Conservation (phyloP, 64 coral and sea anemone genomes). For the Astreopora myriophthalma region DNA sequence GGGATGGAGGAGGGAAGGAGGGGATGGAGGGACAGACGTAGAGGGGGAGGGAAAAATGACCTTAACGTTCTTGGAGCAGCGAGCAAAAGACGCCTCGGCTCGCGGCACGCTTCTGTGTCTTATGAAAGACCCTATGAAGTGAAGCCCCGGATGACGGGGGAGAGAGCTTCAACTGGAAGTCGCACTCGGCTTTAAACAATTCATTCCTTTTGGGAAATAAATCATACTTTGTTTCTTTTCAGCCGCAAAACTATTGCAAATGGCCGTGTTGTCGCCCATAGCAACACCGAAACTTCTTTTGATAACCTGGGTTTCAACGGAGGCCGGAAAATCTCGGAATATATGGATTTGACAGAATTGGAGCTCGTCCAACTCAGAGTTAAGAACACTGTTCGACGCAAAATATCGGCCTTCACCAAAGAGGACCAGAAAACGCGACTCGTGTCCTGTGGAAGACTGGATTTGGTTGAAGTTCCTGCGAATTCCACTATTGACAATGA, state of each 20-base stretch:
- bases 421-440: conserved; percentile 44
- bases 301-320: conserved; percentile 63
- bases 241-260: background rate
- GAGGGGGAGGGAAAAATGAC: too few relatives aligned
- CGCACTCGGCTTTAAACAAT: too few relatives aligned
- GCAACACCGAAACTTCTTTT: conserved; percentile 62
- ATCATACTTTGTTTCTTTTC: background rate
- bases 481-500: conserved; percentile 2
- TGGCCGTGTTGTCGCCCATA: conserved; percentile 20
- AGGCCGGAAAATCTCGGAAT: conserved; percentile 69
- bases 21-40: too few relatives aligned
- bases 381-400: conserved; percentile 38
- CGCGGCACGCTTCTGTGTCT: too few relatives aligned
- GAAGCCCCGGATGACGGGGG: too few relatives aligned
- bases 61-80: too few relatives aligned
- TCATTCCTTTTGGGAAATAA: too few relatives aligned
- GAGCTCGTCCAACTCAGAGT: conserved; percentile 51
- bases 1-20: too few relatives aligned
- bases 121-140: too few relatives aligned
- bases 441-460: conserved; percentile 38
- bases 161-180: too few relatives aligned
- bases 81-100: too few relatives aligned
- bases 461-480: conserved; percentile 52
- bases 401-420: conserved; percentile 69
- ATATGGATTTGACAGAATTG: conserved; percentile 59